A percentile compares a stretch with the other conserved stretches of the same genome.
Evolutionary conservation across 2,113 vertebrate genomes (phyloP).

Genomic region (Dipodomys merriami): DNA sequence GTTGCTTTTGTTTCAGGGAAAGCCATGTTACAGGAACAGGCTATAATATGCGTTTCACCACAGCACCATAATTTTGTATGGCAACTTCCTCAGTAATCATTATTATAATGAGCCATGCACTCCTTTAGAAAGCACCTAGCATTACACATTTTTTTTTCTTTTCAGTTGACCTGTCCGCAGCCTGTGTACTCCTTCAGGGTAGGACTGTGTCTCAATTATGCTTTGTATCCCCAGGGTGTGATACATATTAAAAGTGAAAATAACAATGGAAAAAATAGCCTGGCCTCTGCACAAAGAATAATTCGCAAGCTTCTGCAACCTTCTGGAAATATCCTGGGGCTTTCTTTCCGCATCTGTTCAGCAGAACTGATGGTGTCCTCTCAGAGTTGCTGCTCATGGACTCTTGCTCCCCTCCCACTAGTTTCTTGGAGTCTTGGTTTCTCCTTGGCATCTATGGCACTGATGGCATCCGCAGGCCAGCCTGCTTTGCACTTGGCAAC

Average conservation of each 20-base stretch:
- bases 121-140: too few relatives aligned
- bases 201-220: slow-evolving; percentile 14
- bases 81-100: neutral
- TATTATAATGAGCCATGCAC: neutral
- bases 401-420: neutral
- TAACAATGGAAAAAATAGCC: slow-evolving; percentile 23
- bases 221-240: slow-evolving; percentile 42
- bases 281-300: neutral
- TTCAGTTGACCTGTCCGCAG: neutral
- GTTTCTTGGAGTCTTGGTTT: neutral
- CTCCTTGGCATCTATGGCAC: neutral
- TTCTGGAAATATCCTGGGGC: slow-evolving; percentile 3
- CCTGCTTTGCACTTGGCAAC: neutral
- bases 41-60: neutral
- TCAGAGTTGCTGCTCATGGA: neutral
- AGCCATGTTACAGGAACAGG: neutral
- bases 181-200: neutral
- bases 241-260: slow-evolving; percentile 53
- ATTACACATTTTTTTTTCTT: neutral
- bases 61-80: neutral
- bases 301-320: neutral
- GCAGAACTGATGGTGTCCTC: neutral
- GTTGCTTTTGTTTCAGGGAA: slow-evolving; percentile 58
- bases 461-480: neutral
- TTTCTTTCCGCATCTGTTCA: slow-evolving; percentile 8